phyloP scores from a whole-genome alignment of 2,888 invertebrate species.

The Prosopocoilus inquinatus region DNA sequence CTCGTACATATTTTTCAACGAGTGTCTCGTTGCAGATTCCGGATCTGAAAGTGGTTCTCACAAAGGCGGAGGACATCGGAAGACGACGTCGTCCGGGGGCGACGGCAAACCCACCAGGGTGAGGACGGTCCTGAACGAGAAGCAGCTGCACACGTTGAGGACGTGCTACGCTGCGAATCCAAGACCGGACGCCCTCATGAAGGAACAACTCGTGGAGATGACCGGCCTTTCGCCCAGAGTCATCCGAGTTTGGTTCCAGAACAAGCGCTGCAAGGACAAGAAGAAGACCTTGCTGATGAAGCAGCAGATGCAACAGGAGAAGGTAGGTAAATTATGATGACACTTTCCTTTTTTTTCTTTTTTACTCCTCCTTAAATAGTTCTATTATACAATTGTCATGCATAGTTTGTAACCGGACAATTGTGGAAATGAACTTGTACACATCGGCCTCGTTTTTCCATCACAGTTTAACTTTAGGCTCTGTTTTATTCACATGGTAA shows the following conservation, averaged over 20 bases:
- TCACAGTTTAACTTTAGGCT: too few relatives aligned
- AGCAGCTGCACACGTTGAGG: slow-evolving; percentile 94
- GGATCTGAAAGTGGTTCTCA: slow-evolving; percentile 88
- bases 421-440: too few relatives aligned
- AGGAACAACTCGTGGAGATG: slow-evolving; percentile 99
- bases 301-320: slow-evolving; percentile 97
- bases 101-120: slow-evolving; percentile 98
- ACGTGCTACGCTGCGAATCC: slow-evolving; percentile 98
- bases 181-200: slow-evolving; percentile 97
- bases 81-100: slow-evolving; percentile 53
- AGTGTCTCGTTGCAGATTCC: slow-evolving; percentile 66
- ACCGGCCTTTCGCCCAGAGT: slow-evolving; percentile 95
- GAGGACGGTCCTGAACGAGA: slow-evolving; percentile 97
- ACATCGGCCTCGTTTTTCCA: too few relatives aligned
- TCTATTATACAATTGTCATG: too few relatives aligned
- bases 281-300: slow-evolving; percentile 96
- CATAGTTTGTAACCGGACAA: too few relatives aligned
- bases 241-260: slow-evolving; percentile 99
- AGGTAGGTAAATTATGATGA: slow-evolving; percentile 62
- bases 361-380: too few relatives aligned
- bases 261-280: slow-evolving; percentile 97
- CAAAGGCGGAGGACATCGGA: slow-evolving; percentile 62
- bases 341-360: not conserved
- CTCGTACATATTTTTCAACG: too few relatives aligned
- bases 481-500: too few relatives aligned